Conservation (phyloP, 2,797 vertebrate genomes). For the Sebastes reedi region DNA sequence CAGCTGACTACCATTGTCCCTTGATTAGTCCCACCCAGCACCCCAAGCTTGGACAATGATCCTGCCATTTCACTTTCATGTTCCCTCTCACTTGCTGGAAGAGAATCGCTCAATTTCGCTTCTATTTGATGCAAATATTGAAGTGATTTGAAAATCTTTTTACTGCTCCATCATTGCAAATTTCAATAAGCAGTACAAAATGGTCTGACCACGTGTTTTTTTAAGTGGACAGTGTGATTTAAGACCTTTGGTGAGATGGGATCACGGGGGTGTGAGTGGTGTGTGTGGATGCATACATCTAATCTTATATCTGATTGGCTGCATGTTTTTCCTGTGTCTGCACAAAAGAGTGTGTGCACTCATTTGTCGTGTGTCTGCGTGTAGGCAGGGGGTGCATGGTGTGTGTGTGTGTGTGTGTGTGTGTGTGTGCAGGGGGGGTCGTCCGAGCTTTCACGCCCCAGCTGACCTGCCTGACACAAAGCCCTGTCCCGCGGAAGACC, state of each 20-base stretch:
- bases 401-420: background rate
- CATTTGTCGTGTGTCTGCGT: constrained; percentile 13
- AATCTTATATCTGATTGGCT: constrained; percentile 56
- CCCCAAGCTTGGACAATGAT: constrained; percentile 32
- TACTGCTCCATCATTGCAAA: background rate
- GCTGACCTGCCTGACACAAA: constrained; percentile 76
- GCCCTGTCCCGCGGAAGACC: constrained; percentile 44
- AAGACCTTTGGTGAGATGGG: constrained; percentile 52
- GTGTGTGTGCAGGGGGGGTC: constrained; percentile 21
- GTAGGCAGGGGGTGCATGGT: background rate
- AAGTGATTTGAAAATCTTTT: constrained; percentile 12
- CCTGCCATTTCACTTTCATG: constrained; percentile 33
- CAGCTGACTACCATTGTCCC: constrained; percentile 49
- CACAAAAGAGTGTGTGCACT: constrained; percentile 50
- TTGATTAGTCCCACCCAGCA: constrained; percentile 36
- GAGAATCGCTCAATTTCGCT: constrained; percentile 1
- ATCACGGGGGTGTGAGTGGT: background rate
- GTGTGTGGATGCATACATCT: constrained; percentile 21
- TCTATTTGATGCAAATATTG: constrained; percentile 33
- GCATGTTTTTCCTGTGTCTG: constrained; percentile 39
- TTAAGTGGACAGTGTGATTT: constrained; percentile 41
- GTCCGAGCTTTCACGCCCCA: constrained; percentile 48
- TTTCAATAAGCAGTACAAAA: constrained; percentile 44
- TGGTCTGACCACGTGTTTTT: constrained; percentile 33
- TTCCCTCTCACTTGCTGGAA: background rate